phyloP scores from a whole-genome alignment of 30 jellyfish, hydroid and myxozoan genomes.

The Calvadosia cruxmelitensis region DNA sequence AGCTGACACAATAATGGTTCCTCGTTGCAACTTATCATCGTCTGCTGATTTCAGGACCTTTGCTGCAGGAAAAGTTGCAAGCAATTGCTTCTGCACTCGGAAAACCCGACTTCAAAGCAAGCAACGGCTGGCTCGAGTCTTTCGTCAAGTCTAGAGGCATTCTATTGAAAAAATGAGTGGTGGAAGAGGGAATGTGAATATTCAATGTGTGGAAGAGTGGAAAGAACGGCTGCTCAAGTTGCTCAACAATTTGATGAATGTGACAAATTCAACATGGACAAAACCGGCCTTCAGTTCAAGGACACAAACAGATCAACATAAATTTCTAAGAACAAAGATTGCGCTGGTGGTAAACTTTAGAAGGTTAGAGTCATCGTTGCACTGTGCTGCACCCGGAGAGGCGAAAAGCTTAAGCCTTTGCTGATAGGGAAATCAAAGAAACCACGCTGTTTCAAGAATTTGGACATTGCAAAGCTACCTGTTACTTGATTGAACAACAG shows the following conservation, averaged over 20 bases:
- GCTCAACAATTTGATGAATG: slow-evolving; percentile 14
- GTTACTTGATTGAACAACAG: slow-evolving; percentile 11
- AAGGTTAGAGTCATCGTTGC: slow-evolving; percentile 34
- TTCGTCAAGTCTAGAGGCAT: too few species aligned
- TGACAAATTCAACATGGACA: slow-evolving; percentile 14
- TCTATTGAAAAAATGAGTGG: too few species aligned
- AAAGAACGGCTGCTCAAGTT: slow-evolving; percentile 14
- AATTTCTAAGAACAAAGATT: slow-evolving; percentile 1
- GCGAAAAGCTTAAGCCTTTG: slow-evolving; percentile 17
- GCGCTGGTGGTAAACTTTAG: slow-evolving; percentile 18
- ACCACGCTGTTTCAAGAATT: slow-evolving; percentile 35
- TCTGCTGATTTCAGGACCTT: too few species aligned
- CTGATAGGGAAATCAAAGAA: slow-evolving; percentile 19
- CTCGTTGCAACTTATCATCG: too few species aligned
- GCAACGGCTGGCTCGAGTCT: too few species aligned
- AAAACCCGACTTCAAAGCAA: too few species aligned
- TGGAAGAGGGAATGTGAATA: slow-evolving; percentile 21
- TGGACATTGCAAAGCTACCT: slow-evolving; percentile 14
- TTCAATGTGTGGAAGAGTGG: slow-evolving; percentile 21
- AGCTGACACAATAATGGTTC: too few species aligned
- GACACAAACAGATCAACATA: slow-evolving; percentile 27
- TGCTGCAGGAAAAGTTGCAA: too few species aligned
- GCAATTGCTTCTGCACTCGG: too few species aligned
- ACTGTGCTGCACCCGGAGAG: slow-evolving; percentile 20
- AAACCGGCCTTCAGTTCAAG: slow-evolving; percentile 24